phyloP scores from a whole-genome alignment of 2,797 vertebrate species.

The Rhabdophis nuchalis region DNA sequence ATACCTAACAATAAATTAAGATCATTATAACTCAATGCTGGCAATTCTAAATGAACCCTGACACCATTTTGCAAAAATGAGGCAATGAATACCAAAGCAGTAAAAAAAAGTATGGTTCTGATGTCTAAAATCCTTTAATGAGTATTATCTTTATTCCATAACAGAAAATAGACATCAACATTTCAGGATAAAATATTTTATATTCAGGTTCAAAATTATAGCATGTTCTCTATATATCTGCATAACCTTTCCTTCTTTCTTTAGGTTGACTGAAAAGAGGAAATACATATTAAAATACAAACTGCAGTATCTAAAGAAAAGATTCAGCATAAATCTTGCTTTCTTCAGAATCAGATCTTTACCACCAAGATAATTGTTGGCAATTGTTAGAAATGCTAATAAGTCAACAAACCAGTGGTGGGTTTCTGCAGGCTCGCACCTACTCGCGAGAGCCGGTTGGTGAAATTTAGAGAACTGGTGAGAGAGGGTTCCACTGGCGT shows the following conservation, averaged over 20 bases:
- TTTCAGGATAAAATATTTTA: neutral
- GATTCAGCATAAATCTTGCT: neutral
- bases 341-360: neutral
- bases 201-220: neutral
- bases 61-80: neutral
- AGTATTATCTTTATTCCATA: neutral
- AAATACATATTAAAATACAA: neutral
- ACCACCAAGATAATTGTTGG: neutral
- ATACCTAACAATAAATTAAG: neutral
- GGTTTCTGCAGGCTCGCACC: too few relatives aligned
- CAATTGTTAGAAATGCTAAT: neutral
- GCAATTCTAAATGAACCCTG: neutral
- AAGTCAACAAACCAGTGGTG: neutral
- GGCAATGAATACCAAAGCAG: neutral
- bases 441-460: too few relatives aligned
- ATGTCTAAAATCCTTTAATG: neutral
- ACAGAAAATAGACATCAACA: neutral
- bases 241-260: neutral
- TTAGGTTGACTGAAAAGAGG: neutral
- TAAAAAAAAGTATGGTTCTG: neutral
- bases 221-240: neutral
- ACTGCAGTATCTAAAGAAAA: neutral
- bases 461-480: too few relatives aligned
- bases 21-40: neutral
- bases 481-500: too few relatives aligned